Evolutionary conservation across 2,113 vertebrate genomes (phyloP), one percentile per base, ranked within the genome.

Genomic region (Hydrolagus affinis): DNA sequence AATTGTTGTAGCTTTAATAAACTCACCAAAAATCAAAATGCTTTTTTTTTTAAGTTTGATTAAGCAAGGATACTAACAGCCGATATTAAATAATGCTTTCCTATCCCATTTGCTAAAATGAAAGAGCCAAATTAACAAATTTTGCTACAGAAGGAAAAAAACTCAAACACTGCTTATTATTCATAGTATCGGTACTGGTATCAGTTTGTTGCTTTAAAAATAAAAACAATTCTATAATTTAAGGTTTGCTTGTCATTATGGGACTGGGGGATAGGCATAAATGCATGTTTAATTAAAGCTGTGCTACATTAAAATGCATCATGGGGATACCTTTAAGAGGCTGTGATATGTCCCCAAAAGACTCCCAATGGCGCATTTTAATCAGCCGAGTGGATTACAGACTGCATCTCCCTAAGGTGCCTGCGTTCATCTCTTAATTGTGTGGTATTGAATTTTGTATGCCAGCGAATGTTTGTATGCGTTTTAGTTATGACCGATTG

Each of bases 151-250:
- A 17, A 75, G 56, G 56, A 56, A 56, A 56, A 44, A 75, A 44
- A 32, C 30, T 21, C 17, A 30, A 44, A 44, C 44, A 11, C 56
- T 57, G 56, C 17, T 75, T 44, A 75, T 30, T 1, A 75, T 56
- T 75, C 44, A 44, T 44, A 21, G 73, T 75, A 75, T 75, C 73
- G 21, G 19, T 75, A 75, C 17, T 75, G 73, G 11, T 75, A 75
- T 32, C 32, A 75, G 73, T 56, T 21, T 44, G 30, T 17, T 56
- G 73, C 73, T 75, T 75, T 56, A 21, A 75, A 75, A 57, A 44
- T 75, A 21, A 75, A n/a, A 44, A 75, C 32, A 75, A 56, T 21
- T 75, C 56, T 21, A 75, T 75, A 56, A 44, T 56, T 8, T 44
- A 75, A 44, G 19, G 32, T 21, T 44, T 75, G 73, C 73, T 56